A percentile compares a stretch with the other conserved stretches of the same genome.
phyloP scores from a whole-genome alignment of 2,797 vertebrate genomes.

The Tarsius wallacei region DNA sequence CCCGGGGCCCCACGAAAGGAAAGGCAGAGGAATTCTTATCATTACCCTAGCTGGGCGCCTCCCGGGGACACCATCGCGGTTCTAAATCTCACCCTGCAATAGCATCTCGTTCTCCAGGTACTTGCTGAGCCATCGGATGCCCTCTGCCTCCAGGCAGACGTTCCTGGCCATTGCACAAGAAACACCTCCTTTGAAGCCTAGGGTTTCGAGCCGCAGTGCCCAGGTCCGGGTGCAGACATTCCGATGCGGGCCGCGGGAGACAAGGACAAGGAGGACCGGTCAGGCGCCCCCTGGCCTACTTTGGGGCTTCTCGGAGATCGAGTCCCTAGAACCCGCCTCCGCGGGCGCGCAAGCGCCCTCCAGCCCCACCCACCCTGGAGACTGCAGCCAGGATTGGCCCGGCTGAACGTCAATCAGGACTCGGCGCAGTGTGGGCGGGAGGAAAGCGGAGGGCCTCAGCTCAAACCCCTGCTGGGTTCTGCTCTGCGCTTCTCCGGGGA shows the following conservation, averaged over 20 bases:
- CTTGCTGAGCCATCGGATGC: not conserved
- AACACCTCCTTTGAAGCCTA: not conserved
- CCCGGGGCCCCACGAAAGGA: not conserved
- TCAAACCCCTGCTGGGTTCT: accelerated
- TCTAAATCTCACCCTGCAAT: not conserved
- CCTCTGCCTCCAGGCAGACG: not conserved
- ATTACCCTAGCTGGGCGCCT: not conserved
- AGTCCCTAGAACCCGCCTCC: accelerated
- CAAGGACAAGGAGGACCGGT: accelerated
- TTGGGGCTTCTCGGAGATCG: accelerated
- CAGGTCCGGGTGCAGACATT: not conserved
- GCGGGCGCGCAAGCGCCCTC: accelerated
- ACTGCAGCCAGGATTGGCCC: not conserved
- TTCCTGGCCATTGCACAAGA: not conserved
- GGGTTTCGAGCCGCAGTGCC: not conserved
- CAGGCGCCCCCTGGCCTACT: accelerated
- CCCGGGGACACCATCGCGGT: not conserved
- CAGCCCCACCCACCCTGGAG: not conserved
- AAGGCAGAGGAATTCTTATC: not conserved
- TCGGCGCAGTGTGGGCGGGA: not conserved
- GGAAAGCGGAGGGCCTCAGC: accelerated
- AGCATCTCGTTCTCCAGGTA: not conserved
- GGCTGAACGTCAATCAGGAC: not conserved
- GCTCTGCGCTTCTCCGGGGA: accelerated
- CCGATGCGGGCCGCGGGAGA: accelerated